Conservation (phyloP, 2,113 vertebrate genomes). For the Siniperca chuatsi region DNA sequence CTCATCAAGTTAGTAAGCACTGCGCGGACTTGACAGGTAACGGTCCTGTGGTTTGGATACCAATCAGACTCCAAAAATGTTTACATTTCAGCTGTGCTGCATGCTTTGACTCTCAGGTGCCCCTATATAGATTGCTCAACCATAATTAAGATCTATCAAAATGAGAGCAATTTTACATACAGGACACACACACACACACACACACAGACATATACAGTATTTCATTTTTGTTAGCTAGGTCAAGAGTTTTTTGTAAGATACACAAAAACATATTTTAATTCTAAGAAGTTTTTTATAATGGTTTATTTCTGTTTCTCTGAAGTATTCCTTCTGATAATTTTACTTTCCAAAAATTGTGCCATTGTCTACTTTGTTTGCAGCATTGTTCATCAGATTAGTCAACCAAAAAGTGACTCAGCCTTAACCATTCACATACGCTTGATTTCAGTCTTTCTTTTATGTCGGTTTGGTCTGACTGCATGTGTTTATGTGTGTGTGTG, state of each 20-base stretch:
- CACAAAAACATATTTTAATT: neutral
- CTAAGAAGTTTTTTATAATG: neutral
- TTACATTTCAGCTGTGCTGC: constrained; percentile 76
- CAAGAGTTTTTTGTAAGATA: neutral
- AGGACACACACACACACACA: constrained; percentile 36
- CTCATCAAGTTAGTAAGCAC: constrained; percentile 70
- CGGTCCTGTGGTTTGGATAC: constrained; percentile 81
- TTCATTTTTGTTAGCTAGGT: neutral
- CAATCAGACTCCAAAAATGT: constrained; percentile 82
- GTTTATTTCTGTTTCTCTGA: neutral
- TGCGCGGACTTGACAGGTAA: constrained; percentile 80
- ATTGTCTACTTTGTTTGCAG: neutral
- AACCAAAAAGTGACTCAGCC: constrained; percentile 28
- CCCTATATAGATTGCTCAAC: constrained; percentile 57
- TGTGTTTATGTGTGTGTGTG: constrained; percentile 56
- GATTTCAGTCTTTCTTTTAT: constrained; percentile 47
- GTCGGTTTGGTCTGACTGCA: constrained; percentile 30
- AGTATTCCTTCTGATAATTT: neutral
- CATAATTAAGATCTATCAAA: constrained; percentile 71
- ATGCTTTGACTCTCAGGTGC: constrained; percentile 75
- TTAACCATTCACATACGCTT: constrained; percentile 17
- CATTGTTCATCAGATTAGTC: constrained; percentile 14
- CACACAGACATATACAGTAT: constrained; percentile 20
- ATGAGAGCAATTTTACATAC: constrained; percentile 54
- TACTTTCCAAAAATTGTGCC: neutral